phyloP scores from a whole-genome alignment of 1,140 invertebrate genomes.

The Panagrolaimus sp. region DNA sequence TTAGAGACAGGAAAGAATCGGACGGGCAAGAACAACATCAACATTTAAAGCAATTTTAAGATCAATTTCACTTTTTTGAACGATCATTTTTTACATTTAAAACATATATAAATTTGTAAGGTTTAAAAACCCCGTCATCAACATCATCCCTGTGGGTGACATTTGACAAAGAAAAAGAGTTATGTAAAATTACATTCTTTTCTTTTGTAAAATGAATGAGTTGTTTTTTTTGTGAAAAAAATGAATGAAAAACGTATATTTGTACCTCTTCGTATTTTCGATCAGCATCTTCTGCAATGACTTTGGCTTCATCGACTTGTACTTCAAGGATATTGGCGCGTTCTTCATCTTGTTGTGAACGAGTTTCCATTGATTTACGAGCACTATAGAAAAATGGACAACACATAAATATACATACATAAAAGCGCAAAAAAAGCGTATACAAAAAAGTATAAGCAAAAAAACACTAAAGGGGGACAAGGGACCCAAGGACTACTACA shows the following conservation, averaged over 20 bases:
- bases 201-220: too few relatives aligned
- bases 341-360: conserved; percentile 97
- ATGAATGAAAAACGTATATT: too few relatives aligned
- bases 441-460: conserved; percentile 19
- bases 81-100: too few relatives aligned
- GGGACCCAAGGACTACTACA: conserved; percentile 11
- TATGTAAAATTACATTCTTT: too few relatives aligned
- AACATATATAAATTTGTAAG: too few relatives aligned
- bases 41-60: too few relatives aligned
- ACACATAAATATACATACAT: conserved; percentile 5
- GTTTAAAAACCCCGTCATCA: too few relatives aligned
- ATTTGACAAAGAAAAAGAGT: too few relatives aligned
- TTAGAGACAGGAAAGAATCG: background rate
- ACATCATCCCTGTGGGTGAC: too few relatives aligned
- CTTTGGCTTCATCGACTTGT: conserved; percentile 88
- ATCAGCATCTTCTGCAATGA: conserved; percentile 94
- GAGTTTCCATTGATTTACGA: conserved; percentile 95
- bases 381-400: conserved; percentile 69
- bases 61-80: too few relatives aligned
- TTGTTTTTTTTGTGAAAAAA: too few relatives aligned
- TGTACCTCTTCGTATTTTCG: conserved; percentile 98
- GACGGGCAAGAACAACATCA: too few relatives aligned
- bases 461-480: conserved; percentile 17
- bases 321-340: conserved; percentile 85
- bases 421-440: conserved; percentile 15